Evolutionary conservation across 2,888 invertebrate species (phyloP).

Genomic region (Oegoconia quadripuncta): DNA sequence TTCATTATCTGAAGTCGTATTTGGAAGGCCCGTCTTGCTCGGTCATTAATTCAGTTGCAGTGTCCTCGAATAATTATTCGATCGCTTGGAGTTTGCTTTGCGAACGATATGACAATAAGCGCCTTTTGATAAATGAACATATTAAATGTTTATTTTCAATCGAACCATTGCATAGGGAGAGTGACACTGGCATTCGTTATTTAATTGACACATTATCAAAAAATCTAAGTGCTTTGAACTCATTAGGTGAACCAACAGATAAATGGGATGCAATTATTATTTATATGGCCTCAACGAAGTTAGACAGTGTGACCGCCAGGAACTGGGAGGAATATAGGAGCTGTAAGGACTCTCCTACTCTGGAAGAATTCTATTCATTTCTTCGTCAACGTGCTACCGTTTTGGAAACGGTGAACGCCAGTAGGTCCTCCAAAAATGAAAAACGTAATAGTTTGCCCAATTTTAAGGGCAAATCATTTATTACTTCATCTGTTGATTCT

Average conservation of each 20-base stretch:
- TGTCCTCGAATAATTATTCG: constrained; percentile 11
- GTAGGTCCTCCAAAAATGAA: constrained; percentile 3
- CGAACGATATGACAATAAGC: constrained; percentile 15
- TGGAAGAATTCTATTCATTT: constrained; percentile 13
- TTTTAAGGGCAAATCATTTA: constrained; percentile 2
- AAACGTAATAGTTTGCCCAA: neutral
- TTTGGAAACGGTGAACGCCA: constrained; percentile 11
- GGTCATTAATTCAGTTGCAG: constrained; percentile 11
- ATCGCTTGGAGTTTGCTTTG: constrained; percentile 16
- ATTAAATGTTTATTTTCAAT: constrained; percentile 16
- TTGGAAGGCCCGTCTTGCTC: constrained; percentile 12
- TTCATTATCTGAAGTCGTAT: constrained; percentile 10
- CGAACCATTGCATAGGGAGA: constrained; percentile 12
- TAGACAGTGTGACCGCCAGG: constrained; percentile 10
- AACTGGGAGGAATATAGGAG: constrained; percentile 18
- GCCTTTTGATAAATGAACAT: constrained; percentile 16
- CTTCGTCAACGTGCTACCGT: constrained; percentile 11
- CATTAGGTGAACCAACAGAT: constrained; percentile 14
- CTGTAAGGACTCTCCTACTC: constrained; percentile 3
- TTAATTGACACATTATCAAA: constrained; percentile 15
- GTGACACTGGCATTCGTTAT: constrained; percentile 7
- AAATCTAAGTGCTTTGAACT: constrained; percentile 12
- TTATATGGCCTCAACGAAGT: constrained; percentile 16
- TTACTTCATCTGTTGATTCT: neutral
- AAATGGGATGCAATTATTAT: constrained; percentile 18